A percentile compares a stretch with the other conserved stretches of the same genome.
Evolutionary conservation across 2,113 vertebrate genomes (phyloP).

Genomic region (Arenaria interpres): DNA sequence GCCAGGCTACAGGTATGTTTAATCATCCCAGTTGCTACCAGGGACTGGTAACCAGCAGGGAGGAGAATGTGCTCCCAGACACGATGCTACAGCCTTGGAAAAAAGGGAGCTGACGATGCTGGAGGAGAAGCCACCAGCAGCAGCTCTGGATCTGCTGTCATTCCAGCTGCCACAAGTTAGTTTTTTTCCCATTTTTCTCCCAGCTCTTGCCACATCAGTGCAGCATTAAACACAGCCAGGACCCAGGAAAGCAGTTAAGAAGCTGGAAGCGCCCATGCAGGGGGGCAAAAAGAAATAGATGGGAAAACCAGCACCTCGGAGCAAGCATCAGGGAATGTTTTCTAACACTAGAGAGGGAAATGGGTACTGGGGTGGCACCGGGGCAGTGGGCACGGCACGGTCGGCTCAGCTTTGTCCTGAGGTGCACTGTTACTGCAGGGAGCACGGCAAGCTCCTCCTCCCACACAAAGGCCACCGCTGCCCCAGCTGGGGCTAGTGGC

Average conservation of each 20-base stretch:
- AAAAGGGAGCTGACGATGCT: neutral
- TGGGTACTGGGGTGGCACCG: neutral
- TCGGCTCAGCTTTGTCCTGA: neutral
- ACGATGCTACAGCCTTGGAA: neutral
- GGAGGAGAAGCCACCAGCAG: neutral
- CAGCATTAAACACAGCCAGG: neutral
- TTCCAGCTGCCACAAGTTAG: neutral
- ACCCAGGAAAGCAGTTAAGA: neutral
- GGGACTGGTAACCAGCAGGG: neutral
- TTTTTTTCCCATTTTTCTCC: neutral
- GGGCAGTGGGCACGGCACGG: accelerated
- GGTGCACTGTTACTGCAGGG: accelerated
- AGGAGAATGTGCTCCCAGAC: neutral
- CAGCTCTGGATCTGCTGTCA: neutral
- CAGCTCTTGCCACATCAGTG: neutral
- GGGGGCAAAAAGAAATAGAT: neutral
- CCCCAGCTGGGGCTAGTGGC: neutral
- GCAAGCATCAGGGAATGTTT: neutral
- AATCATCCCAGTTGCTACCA: neutral
- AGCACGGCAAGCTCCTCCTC: neutral
- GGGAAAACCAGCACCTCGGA: neutral
- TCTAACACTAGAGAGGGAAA: neutral
- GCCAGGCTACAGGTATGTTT: neutral
- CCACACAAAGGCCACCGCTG: accelerated
- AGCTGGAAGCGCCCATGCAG: neutral